Percentiles rank a stretch among this genome's conserved stretches.
Conservation (phyloP, 2,888 invertebrate species). For the Cephonodes hylas region DNA sequence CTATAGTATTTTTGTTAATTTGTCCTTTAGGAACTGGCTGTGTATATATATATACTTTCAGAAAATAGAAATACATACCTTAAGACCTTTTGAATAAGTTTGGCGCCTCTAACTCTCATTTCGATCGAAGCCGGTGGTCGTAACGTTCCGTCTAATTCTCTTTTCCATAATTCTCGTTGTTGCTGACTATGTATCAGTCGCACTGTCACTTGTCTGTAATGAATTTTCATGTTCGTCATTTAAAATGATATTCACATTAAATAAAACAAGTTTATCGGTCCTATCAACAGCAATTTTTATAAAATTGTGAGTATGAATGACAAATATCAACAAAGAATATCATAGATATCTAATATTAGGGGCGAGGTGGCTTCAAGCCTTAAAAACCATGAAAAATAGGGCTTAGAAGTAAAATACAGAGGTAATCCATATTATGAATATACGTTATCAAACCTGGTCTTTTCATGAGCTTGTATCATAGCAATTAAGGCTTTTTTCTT, state of each 20-base stretch:
- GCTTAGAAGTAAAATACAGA: too few species aligned
- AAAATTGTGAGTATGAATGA: too few species aligned
- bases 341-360: too few species aligned
- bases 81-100: constrained; percentile 48
- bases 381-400: too few species aligned
- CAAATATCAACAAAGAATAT: too few species aligned
- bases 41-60: too few species aligned
- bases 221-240: not conserved
- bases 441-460: constrained; percentile 41
- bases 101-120: constrained; percentile 46
- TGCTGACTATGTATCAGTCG: constrained; percentile 26
- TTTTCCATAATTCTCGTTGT: constrained; percentile 51
- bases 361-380: too few species aligned
- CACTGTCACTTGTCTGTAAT: constrained; percentile 45
- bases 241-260: too few species aligned
- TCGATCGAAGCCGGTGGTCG: constrained; percentile 40
- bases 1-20: too few species aligned
- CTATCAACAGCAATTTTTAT: too few species aligned
- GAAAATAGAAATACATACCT: constrained; percentile 37
- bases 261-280: not conserved
- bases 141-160: constrained; percentile 46
- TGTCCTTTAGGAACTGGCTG: too few species aligned
- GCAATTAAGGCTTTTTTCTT: constrained; percentile 34
- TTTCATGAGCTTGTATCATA: constrained; percentile 61
- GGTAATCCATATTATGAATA: too few species aligned